Evolutionary conservation across 53 echinoderm and acorn worm genomes (phyloP).

Genomic region (Zoroaster sp.): DNA sequence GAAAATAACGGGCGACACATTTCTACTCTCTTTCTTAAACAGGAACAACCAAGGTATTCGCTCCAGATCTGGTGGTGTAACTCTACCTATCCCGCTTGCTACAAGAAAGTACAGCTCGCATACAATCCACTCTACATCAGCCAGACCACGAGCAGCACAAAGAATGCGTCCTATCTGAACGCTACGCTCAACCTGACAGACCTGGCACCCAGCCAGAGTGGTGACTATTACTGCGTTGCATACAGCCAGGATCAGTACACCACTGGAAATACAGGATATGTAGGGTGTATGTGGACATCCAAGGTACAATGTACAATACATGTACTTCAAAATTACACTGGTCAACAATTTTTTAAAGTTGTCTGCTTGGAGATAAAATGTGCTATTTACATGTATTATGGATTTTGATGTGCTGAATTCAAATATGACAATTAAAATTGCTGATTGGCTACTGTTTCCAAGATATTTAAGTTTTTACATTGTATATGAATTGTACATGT

Average conservation of each 20-base stretch:
- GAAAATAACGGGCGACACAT: neutral
- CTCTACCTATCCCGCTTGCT: slow-evolving; percentile 1
- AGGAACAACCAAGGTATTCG: neutral
- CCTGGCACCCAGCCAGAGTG: neutral
- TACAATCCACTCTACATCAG: neutral
- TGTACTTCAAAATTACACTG: neutral
- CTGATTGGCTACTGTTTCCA: neutral
- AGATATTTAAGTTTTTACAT: no score
- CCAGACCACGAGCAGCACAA: neutral
- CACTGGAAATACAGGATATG: neutral
- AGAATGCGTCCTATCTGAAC: neutral
- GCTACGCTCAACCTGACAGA: neutral
- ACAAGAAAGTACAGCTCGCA: neutral
- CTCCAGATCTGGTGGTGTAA: slow-evolving; percentile 47
- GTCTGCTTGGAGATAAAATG: no score
- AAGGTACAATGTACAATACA: neutral
- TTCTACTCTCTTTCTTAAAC: neutral
- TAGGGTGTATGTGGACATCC: neutral
- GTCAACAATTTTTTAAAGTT: no score
- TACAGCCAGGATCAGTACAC: neutral
- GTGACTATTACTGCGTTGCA: slow-evolving; percentile 28
- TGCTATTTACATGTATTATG: no score
- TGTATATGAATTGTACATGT: no score
- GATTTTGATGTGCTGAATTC: no score
- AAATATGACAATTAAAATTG: neutral